These are phyloP conservation scores for Ophiodon elongatus DNA, from an alignment of 2,113 vertebrate genomes.

Conservation along the genomic window DNA sequence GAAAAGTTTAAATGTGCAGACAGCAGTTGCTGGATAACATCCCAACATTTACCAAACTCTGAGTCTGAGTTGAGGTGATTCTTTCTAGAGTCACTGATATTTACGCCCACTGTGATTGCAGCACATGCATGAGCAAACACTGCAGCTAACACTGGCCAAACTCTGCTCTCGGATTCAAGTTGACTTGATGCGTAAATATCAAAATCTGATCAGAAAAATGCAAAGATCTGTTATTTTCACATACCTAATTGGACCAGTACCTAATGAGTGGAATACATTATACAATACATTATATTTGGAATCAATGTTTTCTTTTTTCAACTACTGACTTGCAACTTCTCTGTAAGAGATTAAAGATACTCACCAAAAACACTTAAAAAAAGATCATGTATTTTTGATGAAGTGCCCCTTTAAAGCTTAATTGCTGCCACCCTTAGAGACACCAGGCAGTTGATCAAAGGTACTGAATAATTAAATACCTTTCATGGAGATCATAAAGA, in stretches of 20 bases:
- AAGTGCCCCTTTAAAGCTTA: slow-evolving; percentile 45
- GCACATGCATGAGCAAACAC: not conserved
- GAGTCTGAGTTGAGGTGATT: not conserved
- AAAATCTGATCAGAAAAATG: not conserved
- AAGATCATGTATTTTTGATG: slow-evolving; percentile 51
- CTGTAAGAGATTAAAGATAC: slow-evolving; percentile 8
- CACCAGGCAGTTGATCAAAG: slow-evolving; percentile 53
- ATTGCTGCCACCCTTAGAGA: slow-evolving; percentile 33
- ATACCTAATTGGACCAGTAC: not conserved
- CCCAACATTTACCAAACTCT: slow-evolving; percentile 10
- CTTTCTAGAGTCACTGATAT: slow-evolving; percentile 20
- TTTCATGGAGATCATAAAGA: slow-evolving; percentile 57
- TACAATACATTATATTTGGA: not conserved
- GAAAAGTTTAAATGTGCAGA: not conserved
- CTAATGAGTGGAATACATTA: not conserved
- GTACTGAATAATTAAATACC: slow-evolving; percentile 54
- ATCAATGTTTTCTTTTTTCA: not conserved
- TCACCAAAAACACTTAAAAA: slow-evolving; percentile 12
- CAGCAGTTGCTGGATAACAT: not conserved
- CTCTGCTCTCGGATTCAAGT: not conserved
- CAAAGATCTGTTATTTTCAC: slow-evolving; percentile 2
- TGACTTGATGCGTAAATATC: not conserved
- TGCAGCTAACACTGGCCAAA: not conserved
- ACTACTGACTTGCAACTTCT: slow-evolving; percentile 3
- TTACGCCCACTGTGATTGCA: slow-evolving; percentile 1